Evolutionary conservation across 2,113 vertebrate genomes (phyloP).

Genomic region (Circaetus cinerascens): DNA sequence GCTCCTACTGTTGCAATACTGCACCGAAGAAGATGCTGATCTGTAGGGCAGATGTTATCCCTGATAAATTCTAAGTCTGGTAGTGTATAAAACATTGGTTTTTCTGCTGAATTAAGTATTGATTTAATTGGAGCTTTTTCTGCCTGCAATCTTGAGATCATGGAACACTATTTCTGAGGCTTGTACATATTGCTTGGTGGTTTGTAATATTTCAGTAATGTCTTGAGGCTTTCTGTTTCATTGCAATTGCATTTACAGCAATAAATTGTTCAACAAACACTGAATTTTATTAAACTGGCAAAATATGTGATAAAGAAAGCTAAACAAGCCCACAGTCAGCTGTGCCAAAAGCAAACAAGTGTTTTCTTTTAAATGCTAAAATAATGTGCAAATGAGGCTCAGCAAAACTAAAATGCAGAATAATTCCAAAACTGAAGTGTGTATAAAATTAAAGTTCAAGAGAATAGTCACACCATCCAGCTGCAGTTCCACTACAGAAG

Average conservation of each 20-base stretch:
- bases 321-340: not conserved
- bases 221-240: conserved; percentile 52
- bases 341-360: conserved; percentile 48
- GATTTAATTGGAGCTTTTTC: conserved; percentile 39
- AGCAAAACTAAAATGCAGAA: not conserved
- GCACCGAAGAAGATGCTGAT: not conserved
- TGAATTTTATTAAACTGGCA: conserved; percentile 56
- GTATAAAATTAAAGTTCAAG: conserved; percentile 16
- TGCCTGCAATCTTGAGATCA: conserved; percentile 24
- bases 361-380: conserved; percentile 30
- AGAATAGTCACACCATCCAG: not conserved
- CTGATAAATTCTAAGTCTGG: not conserved
- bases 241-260: conserved; percentile 33
- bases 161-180: not conserved
- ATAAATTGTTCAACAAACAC: conserved; percentile 49
- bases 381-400: not conserved
- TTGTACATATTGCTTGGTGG: conserved; percentile 14
- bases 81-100: not conserved
- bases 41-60: conserved; percentile 39
- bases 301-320: conserved; percentile 42
- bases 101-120: conserved; percentile 29
- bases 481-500: not conserved
- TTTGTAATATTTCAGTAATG: conserved; percentile 34
- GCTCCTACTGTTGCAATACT: conserved; percentile 4
- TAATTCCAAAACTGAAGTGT: not conserved